Base-by-base conservation (phyloP, 2,113 vertebrate species). In the Dicerorhinus sumatrensis region DNA sequence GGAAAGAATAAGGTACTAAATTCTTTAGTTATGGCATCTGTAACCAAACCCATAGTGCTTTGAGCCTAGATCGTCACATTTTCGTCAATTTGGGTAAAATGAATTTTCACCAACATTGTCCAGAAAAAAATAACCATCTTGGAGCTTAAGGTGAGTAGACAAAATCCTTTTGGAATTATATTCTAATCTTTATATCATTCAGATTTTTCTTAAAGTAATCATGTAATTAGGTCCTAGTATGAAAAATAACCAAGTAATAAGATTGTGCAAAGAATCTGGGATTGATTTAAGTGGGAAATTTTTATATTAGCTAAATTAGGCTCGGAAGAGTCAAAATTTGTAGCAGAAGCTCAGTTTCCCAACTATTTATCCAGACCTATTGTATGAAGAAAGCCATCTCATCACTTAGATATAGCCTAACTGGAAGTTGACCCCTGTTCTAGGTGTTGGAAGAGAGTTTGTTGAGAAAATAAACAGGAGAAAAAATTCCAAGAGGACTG, bases 51-150 rank as follows among this genome's bases (percentile, higher is more conserved):
- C n/a, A 17, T 46, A 39, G 80, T 80, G n/a, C 48, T 92, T 77
- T 77, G 46, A 67, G 27, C 84, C 63, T 65, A 90, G 87, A 67
- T 85, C 70, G 63, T 90, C 75, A 88, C 20, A 96, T 91, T 95
- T 89, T 76, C 54, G 97, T 81, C 76, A 73, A 23, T 82, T 97
- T 69, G 60, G 80, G n/a, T 63, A 94, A 96, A 92, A 90, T 89
- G 48, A 60, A 93, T 94, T 95, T 92, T 94, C 54, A 77, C 11
- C 16, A 65, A 1, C 25, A 2, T 85, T 80, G 31, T 76, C 46
- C 62, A 82, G 48, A 76, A 94, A 72, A 89, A 76, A 56, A 31
- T 33, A 23, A 62, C 33, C 6, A 63, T 76, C 14, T 42, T 96
- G 39, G 63, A 83, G 42, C 60, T 83, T 46, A 91, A 89, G 56